Percentiles rank a stretch among this genome's conserved stretches.
Conservation (phyloP, 2,113 vertebrate species). For the Engystomops pustulosus region DNA sequence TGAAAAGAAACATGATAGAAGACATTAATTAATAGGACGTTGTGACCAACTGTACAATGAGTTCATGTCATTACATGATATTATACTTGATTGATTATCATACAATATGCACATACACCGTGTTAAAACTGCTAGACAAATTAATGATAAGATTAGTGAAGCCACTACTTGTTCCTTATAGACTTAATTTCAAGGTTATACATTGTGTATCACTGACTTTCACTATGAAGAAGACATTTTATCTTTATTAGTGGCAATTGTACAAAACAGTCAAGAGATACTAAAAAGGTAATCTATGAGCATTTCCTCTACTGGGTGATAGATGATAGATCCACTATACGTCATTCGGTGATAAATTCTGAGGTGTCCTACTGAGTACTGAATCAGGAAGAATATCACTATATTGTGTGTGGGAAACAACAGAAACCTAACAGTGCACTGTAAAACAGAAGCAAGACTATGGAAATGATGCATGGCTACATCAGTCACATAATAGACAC, state of each 20-base stretch:
- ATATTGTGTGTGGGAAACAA: too few species aligned
- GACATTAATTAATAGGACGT: too few species aligned
- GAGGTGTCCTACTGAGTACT: too few species aligned
- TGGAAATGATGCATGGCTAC: too few species aligned
- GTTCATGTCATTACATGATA: too few species aligned
- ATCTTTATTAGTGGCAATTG: not conserved
- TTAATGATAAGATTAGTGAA: not conserved
- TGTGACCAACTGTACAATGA: too few species aligned
- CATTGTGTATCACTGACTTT: not conserved
- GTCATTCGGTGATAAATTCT: not conserved
- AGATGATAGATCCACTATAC: not conserved
- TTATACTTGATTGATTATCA: not conserved
- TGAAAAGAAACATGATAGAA: not conserved
- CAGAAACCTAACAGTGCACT: too few species aligned
- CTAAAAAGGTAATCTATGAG: not conserved
- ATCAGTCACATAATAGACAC: too few species aligned
- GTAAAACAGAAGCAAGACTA: too few species aligned
- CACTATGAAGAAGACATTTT: not conserved
- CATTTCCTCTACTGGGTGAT: too few species aligned
- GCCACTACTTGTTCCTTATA: not conserved
- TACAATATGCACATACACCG: not conserved
- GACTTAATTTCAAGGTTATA: not conserved
- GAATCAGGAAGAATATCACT: too few species aligned
- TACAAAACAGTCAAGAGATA: not conserved
- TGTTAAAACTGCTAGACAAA: not conserved